Evolutionary conservation across 92 coral and sea anemone genomes (phyloP).

Genomic region (Chrysogorgia sp.): DNA sequence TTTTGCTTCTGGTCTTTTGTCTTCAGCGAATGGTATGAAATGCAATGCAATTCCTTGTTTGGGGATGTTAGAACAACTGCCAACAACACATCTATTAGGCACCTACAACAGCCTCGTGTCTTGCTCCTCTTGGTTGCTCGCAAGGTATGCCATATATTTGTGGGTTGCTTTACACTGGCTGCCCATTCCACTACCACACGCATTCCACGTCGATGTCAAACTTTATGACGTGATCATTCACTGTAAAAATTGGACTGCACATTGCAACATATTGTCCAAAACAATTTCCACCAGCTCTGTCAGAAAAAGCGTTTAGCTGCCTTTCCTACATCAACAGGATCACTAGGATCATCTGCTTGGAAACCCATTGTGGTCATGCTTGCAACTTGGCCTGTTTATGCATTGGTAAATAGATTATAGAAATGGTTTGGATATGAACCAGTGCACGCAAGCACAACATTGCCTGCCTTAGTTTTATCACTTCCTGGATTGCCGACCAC

Average conservation of each 20-base stretch:
- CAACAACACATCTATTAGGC: no score
- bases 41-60: no score
- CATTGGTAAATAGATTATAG: slow-evolving; percentile 44
- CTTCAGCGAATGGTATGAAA: no score
- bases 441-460: slow-evolving; percentile 46
- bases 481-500: slow-evolving; percentile 51
- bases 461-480: slow-evolving; percentile 59
- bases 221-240: slow-evolving; percentile 52
- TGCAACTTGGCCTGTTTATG: slow-evolving; percentile 47
- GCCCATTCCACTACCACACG: no score
- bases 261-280: slow-evolving; percentile 19
- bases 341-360: slow-evolving; percentile 63
- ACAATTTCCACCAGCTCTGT: slow-evolving; percentile 47
- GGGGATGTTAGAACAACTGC: no score
- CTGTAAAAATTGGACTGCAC: slow-evolving; percentile 59
- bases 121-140: no score
- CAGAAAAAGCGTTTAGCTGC: slow-evolving; percentile 63
- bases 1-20: no score
- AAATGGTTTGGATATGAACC: slow-evolving; percentile 48
- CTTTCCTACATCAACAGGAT: slow-evolving; percentile 60
- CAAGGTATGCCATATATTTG: no score
- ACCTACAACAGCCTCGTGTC: no score
- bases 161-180: no score
- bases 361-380: slow-evolving; percentile 46
- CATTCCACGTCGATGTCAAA: no score